These are phyloP conservation scores for Erythrocebus patas DNA, from an alignment of 2,113 vertebrate species.

Conservation along the genomic window DNA sequence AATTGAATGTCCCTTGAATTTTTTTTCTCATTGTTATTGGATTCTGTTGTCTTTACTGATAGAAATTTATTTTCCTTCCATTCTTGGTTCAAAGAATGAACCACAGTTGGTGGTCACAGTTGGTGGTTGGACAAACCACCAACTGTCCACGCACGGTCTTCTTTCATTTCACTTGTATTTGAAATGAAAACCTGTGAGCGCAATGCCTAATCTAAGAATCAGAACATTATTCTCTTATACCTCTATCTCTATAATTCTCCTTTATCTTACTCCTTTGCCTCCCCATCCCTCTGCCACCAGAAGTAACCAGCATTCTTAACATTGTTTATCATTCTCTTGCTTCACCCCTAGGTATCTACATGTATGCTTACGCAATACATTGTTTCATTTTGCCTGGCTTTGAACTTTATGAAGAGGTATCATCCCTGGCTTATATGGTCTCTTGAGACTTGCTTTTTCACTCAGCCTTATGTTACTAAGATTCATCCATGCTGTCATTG, in stretches of 20 bases:
- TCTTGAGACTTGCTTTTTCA: background rate
- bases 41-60: background rate
- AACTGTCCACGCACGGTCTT: background rate
- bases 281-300: background rate
- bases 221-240: background rate
- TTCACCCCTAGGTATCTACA: background rate
- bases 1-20: background rate
- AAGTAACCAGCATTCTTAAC: background rate
- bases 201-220: background rate
- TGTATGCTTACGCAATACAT: background rate
- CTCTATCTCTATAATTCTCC: background rate
- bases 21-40: background rate
- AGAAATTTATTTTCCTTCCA: background rate
- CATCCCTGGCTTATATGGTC: background rate
- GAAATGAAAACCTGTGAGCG: background rate
- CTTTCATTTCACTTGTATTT: background rate
- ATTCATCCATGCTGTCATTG: background rate
- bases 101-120: background rate
- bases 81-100: background rate
- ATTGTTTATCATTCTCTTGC: background rate
- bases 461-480: background rate
- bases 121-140: background rate
- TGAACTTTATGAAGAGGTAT: background rate
- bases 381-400: conserved; percentile 6
- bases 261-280: background rate